A percentile compares a stretch with the other conserved stretches of the same genome.
Evolutionary conservation across 2,113 vertebrate species (phyloP).

Genomic region (Ailuropoda melanoleuca): DNA sequence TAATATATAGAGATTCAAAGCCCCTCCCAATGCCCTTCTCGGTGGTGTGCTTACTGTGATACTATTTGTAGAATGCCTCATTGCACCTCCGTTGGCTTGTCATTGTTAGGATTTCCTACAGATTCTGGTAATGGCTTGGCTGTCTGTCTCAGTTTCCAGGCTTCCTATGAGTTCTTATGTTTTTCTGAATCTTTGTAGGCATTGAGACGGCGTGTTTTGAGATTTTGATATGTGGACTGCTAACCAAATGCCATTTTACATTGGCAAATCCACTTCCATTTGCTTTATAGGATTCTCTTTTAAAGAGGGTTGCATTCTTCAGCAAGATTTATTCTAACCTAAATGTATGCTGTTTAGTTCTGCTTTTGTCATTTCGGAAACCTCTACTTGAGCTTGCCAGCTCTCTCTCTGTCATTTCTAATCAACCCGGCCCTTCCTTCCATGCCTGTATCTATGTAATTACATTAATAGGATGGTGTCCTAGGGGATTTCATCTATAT

Average conservation of each 20-base stretch:
- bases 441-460: slow-evolving; percentile 81
- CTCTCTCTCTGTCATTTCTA: slow-evolving; percentile 75
- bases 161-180: not conserved
- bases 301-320: not conserved
- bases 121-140: not conserved
- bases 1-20: not conserved
- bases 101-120: not conserved
- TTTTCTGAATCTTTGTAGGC: not conserved
- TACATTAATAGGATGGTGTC: slow-evolving; percentile 80
- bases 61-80: not conserved
- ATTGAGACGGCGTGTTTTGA: not conserved
- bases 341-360: slow-evolving; percentile 12
- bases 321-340: slow-evolving; percentile 3
- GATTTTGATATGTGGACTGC: not conserved
- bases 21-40: not conserved
- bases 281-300: slow-evolving; percentile 22
- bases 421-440: slow-evolving; percentile 76
- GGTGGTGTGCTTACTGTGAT: not conserved
- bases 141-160: not conserved
- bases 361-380: slow-evolving; percentile 71
- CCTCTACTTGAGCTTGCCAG: slow-evolving; percentile 72
- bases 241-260: not conserved
- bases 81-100: not conserved
- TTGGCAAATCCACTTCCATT: not conserved
- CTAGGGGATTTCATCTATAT: slow-evolving; percentile 77